Percentiles rank a stretch among this genome's conserved stretches.
Evolutionary conservation across 2,113 vertebrate genomes (phyloP).

Genomic region (Excalfactoria chinensis): DNA sequence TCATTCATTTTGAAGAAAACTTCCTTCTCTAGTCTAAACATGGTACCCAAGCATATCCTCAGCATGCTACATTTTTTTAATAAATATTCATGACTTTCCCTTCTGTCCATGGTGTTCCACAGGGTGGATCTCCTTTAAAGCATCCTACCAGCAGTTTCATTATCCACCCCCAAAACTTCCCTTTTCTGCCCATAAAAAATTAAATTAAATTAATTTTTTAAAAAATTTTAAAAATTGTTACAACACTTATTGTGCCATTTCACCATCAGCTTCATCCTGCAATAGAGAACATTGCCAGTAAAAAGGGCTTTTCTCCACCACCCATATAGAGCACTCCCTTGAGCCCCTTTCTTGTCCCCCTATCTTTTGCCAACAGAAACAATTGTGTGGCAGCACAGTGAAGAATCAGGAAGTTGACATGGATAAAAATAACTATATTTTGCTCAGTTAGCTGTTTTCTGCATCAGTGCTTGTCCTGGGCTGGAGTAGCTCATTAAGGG

Average conservation of each 20-base stretch:
- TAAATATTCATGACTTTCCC: neutral
- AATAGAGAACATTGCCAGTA: neutral
- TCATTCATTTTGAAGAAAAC: neutral
- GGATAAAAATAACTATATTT: slow-evolving; percentile 41
- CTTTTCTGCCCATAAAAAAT: neutral
- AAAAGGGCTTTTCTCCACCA: neutral
- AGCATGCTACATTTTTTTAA: neutral
- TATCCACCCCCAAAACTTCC: neutral
- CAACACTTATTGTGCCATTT: neutral
- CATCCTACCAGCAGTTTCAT: neutral
- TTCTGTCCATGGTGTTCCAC: neutral
- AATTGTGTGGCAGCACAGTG: neutral
- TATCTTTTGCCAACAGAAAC: neutral
- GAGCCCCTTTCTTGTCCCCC: neutral
- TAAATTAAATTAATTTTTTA: neutral
- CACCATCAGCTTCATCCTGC: neutral
- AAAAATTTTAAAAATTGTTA: neutral
- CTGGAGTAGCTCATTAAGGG: neutral
- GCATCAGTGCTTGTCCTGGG: neutral
- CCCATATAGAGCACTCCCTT: neutral
- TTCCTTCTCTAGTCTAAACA: neutral
- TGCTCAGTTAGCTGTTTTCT: slow-evolving; percentile 13
- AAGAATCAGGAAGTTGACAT: neutral
- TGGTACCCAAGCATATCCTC: neutral
- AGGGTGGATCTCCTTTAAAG: slow-evolving; percentile 32